phyloP scores from a whole-genome alignment of 2,888 invertebrate species.

The Caenorhabditis virilis region DNA sequence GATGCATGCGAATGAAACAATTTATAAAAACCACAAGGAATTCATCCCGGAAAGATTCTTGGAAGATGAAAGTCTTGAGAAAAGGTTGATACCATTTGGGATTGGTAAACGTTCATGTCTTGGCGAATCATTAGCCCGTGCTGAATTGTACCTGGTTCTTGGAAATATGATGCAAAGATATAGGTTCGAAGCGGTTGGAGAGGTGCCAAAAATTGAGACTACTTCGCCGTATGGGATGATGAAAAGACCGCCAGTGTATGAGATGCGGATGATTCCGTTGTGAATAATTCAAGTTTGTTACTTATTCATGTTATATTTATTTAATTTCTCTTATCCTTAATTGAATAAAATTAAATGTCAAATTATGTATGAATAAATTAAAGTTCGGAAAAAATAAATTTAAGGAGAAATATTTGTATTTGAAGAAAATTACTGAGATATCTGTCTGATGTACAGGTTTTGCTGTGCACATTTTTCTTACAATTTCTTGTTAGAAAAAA shows the following conservation, averaged over 20 bases:
- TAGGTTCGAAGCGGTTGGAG: neutral
- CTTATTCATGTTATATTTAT: too few species aligned
- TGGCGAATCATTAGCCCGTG: conserved; percentile 40
- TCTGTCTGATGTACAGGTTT: too few species aligned
- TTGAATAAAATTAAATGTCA: too few species aligned
- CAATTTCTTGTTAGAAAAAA: too few species aligned
- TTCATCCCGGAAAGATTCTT: conserved; percentile 21
- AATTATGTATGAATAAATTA: too few species aligned
- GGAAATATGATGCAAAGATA: neutral
- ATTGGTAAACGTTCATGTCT: conserved; percentile 43
- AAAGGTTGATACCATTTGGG: conserved; percentile 38
- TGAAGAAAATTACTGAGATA: too few species aligned
- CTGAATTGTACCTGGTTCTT: conserved; percentile 35
- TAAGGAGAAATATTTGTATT: too few species aligned
- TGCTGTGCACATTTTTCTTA: too few species aligned
- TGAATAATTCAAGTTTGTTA: neutral
- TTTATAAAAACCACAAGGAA: conserved; percentile 21
- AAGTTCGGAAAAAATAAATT: too few species aligned
- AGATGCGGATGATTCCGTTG: neutral
- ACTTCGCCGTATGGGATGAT: neutral
- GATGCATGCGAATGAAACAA: conserved; percentile 35
- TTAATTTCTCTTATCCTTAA: too few species aligned
- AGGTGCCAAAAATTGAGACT: neutral
- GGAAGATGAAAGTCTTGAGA: conserved; percentile 15
- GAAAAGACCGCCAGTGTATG: neutral